Conservation (phyloP, 2,113 vertebrate species). For the Elephas maximus region DNA sequence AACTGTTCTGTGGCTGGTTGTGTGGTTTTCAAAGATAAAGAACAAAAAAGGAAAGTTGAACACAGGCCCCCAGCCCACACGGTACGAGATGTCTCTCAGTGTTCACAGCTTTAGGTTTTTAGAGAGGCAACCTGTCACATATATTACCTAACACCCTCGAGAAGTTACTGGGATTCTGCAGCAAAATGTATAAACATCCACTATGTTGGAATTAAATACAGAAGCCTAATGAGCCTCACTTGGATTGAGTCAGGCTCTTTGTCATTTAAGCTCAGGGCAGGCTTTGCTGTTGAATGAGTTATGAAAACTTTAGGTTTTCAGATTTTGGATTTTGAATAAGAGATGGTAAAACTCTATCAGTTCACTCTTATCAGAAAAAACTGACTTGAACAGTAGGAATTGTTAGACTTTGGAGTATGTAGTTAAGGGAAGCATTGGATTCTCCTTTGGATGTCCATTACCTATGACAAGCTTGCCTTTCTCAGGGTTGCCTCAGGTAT, state of each 20-base stretch:
- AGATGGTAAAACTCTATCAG: neutral
- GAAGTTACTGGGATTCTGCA: neutral
- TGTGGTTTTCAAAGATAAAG: neutral
- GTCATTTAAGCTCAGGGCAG: neutral
- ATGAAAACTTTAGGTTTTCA: neutral
- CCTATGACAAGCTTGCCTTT: neutral
- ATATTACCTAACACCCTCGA: neutral
- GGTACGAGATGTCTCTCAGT: neutral
- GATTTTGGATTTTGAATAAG: neutral
- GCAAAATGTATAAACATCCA: neutral
- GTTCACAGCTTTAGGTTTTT: neutral
- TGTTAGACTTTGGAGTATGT: fast-evolving
- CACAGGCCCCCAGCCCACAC: neutral
- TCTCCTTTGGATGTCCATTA: neutral
- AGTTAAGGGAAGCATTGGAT: too few species aligned
- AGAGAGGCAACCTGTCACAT: neutral
- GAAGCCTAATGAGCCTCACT: neutral
- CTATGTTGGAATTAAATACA: neutral
- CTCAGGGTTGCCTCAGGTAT: fast-evolving
- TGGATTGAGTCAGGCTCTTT: neutral
- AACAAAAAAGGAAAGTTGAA: neutral
- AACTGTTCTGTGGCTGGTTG: neutral
- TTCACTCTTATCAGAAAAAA: fast-evolving
- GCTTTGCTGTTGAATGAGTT: neutral
- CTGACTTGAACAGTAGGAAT: neutral